These are phyloP conservation scores for Pantelozetes paolii DNA, from an alignment of 2,888 invertebrate species.

Conservation along the genomic window DNA sequence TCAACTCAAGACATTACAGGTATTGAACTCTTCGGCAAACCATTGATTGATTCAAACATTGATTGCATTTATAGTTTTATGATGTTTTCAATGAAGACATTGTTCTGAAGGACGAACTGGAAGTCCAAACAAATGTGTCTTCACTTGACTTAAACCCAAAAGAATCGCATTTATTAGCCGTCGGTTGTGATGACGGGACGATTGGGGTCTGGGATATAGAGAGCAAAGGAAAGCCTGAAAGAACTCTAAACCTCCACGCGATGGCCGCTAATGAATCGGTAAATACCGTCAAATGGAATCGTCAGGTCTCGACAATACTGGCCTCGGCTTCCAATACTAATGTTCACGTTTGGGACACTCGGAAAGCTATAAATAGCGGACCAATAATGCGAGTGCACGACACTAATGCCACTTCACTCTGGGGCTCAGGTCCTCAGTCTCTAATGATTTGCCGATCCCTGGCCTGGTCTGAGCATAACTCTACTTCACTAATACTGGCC, in stretches of 20 bases:
- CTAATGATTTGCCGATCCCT: conserved; percentile 3
- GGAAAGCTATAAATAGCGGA: conserved; percentile 20
- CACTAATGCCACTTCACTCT: conserved; percentile 11
- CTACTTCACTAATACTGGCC: conserved; percentile 25
- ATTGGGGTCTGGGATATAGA: conserved; percentile 30
- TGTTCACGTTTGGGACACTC: conserved; percentile 28
- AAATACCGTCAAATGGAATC: conserved; percentile 30
- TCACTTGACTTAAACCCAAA: conserved; percentile 16
- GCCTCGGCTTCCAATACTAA: conserved; percentile 23
- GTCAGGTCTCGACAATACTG: conserved; percentile 18
- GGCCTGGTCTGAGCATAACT: neutral
- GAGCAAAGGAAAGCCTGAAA: conserved; percentile 5
- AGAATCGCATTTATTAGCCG: conserved; percentile 3
- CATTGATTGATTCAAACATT: neutral
- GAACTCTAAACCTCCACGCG: neutral
- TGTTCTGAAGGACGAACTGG: neutral
- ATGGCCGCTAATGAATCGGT: neutral
- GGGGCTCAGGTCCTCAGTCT: conserved; percentile 13
- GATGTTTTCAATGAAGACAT: neutral
- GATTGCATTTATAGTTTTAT: neutral
- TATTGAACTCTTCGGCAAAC: neutral
- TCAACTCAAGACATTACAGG: conserved; percentile 23
- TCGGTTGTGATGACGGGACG: conserved; percentile 17
- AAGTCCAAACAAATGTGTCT: neutral
- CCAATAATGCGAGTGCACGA: conserved; percentile 32